phyloP scores from a whole-genome alignment of 2,113 vertebrate genomes.

The Thamnophis sirtalis region DNA sequence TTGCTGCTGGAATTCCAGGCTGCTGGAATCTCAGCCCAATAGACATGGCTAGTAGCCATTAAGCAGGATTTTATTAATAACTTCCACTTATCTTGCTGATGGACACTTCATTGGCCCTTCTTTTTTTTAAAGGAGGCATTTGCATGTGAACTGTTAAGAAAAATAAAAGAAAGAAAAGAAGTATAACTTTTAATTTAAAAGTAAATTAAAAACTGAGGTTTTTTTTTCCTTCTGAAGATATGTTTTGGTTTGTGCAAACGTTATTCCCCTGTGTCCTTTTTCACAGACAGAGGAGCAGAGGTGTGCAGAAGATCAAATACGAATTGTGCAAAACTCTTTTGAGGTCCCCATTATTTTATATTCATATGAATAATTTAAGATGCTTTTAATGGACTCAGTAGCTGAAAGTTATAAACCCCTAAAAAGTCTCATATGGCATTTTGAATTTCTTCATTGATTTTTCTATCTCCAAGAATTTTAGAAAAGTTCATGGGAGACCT shows the following conservation, averaged over 20 bases:
- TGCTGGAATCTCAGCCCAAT: background rate
- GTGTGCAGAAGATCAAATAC: background rate
- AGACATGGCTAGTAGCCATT: background rate
- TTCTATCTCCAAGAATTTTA: background rate
- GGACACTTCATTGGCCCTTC: background rate
- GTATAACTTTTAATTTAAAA: background rate
- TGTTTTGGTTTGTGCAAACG: background rate
- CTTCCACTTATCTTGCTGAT: background rate
- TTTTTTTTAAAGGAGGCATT: background rate
- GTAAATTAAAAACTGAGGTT: background rate
- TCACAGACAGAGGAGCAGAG: background rate
- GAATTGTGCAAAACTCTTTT: background rate
- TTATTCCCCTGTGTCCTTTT: background rate
- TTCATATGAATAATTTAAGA: background rate
- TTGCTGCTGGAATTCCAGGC: no score
- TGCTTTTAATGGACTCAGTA: background rate
- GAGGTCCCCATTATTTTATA: background rate
- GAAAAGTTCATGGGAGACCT: background rate
- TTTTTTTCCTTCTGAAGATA: background rate
- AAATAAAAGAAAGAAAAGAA: background rate
- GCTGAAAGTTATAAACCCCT: background rate
- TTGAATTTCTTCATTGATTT: constrained; percentile 5
- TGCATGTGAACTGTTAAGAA: background rate
- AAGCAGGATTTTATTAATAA: background rate
- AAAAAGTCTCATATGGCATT: background rate